Base-by-base conservation (phyloP, 2,888 invertebrate genomes). In the Melipona bicolor region DNA sequence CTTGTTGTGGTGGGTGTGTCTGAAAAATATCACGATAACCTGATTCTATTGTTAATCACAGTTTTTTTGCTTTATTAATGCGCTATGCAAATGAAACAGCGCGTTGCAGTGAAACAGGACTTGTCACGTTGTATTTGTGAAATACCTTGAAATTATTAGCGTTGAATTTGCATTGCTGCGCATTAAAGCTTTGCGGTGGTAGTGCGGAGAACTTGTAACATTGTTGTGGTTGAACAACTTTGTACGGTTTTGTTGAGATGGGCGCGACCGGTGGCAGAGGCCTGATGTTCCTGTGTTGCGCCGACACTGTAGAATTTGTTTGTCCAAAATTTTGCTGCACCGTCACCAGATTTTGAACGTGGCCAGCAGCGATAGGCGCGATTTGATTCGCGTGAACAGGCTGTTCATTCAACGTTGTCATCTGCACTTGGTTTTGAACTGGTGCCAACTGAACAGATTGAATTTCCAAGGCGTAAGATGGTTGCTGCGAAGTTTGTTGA, bases 201-300 rank as follows among this genome's bases (percentile, higher is more conserved):
- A 94, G 92, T 4, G 89, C 76, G 13, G 93, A 83, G 73, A 94
- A 94, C 75, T 94, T 94, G 79, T 93, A 94, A 56, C 91, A 91
- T 59, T 92, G 93, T 73, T 92, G 92, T 17, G 92, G 92, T 68
- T 92, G 92, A 54, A 93, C 87, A 21, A 92, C 89, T 82, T 93
- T 94, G 75, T 91, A 93, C 4, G 94, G 91, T 56, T 94, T 87
- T 21, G 89, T 78, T n/a, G 92, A 82, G 43, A 90, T 85, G 59
- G 91, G 77, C 15, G 91, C 85, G 21, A 87, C 67, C 1, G 87
- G 78, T 11, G 92, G 90, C 77, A 93, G 79, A 2, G 92, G 90
- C 59, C 92, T 89, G 68, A 93, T 92, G 6, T 87, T 78, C 77
- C 91, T 89, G 72, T 92, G 89, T 77, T 92, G 90, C 54, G 81